Conservation (phyloP, 2,113 vertebrate species). For the Neolamprologus cancellatus region DNA sequence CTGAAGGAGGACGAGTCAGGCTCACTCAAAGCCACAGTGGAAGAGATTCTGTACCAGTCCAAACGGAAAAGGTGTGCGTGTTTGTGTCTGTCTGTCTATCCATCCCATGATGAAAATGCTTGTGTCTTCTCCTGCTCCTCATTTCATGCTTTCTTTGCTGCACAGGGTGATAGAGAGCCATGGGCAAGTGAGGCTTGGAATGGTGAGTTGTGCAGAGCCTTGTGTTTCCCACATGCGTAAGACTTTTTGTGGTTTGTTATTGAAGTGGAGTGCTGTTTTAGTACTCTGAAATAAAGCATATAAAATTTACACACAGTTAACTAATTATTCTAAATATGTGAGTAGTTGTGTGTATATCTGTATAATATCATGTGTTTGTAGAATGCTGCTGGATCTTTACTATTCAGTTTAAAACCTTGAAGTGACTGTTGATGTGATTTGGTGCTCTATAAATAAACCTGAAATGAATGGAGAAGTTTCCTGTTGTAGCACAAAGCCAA, state of each 20-base stretch:
- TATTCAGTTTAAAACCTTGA: not conserved
- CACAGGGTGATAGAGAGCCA: constrained; percentile 82
- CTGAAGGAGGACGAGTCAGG: constrained; percentile 96
- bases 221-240: not conserved
- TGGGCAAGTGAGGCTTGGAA: constrained; percentile 93
- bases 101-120: not conserved
- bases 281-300: not conserved
- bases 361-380: not conserved
- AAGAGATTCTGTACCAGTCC: constrained; percentile 92
- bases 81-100: not conserved
- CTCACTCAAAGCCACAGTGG: constrained; percentile 91
- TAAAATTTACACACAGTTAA: not conserved
- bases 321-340: not conserved
- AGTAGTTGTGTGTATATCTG: not conserved
- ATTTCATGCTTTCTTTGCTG: constrained; percentile 1
- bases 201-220: constrained; percentile 70
- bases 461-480: not conserved
- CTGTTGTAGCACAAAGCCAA: not conserved
- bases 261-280: not conserved
- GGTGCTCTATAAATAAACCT: not conserved
- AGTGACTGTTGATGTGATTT: not conserved
- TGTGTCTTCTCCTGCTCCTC: not conserved
- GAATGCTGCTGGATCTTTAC: not conserved
- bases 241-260: not conserved
- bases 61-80: constrained; percentile 81